Evolutionary conservation across 1,140 invertebrate species (phyloP), one percentile per base, ranked within the genome.

Genomic region (Pomacea maculata): DNA sequence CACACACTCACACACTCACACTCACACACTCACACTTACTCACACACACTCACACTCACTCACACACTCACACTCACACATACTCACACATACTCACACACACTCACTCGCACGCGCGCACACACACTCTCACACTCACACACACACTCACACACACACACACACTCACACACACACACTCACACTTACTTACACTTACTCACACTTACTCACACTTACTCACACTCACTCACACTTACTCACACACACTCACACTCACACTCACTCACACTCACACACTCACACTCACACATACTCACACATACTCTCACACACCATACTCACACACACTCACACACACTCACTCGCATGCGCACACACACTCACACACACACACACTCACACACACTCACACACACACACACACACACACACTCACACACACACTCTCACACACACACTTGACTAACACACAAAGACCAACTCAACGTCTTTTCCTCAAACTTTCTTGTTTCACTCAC

Each of bases 281-380:
- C 73, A 81, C 72, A 81, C 74, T 65, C 15, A 67, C 64, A 67
- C 64, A 67, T 6, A 25, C 64, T 17, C 2, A 25, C 64, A 25
- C 64, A 25, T 6, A 25, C 64, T 3, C 64, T 3, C 64, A 25
- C 64, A 67, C 64, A 67, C 64, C 77, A n/a, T n/a, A n/a, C n/a
- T n/a, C 73, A 81, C 80, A 81, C 80, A 81, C 80, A 81, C 80
- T 77, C 80, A 81, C 80, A 81, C 80, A 81, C 76, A 67, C 80
- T 82, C 72, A 82, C 82, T 82, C 80, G 82, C 82, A 82, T 72
- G 82, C 82, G 82, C 80, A 82, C 80, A 61, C 79, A 83, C 82
- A 83, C 71, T 82, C 80, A 82, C 80, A 83, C 82, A 83, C 80
- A 78, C 82, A 83, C 72, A 83, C 82, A 82, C 80, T 82, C 82